Base-by-base conservation (phyloP, 2,113 vertebrate species). In the Bettongia penicillata region DNA sequence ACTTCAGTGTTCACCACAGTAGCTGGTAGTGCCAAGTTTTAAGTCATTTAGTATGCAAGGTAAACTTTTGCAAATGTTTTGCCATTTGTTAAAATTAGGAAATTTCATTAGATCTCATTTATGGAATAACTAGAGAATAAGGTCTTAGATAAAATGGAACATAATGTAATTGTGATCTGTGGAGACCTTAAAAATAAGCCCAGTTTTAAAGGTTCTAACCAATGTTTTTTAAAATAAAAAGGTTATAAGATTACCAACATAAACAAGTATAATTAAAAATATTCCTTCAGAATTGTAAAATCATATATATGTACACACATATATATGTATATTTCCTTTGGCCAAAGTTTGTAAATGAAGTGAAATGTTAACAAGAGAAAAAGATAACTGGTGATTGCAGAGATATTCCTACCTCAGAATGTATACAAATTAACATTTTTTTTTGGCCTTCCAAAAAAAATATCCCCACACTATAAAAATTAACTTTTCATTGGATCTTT, bases 41-140 rank as follows among this genome's bases (percentile, higher is more conserved):
- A 90, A 53, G 94, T 48, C 92, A 93, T 77, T 68, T 49, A 57
- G 47, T 37, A 48, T 91, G 91, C 95, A 25, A 57, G 51, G 91
- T 91, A 91, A 93, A 94, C 49, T 0, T 93, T 57, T n/a, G 53
- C 11, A 31, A 96, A 77, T 92, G 61, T 77, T 95, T 91, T 49
- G 91, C 91, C 92, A 22, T 97, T 96, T 94, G 95, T 95, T 97
- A 94, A 94, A 94, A 92, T 89, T 28, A 92, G 89, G 61, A 49
- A 90, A 89, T 92, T 96, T 92, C 89, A 55, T 97, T 93, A 91
- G 55, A 9, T 92, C 91, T 94, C 47, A 31, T 47, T 84, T 93
- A 89, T 90, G 93, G 51, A 93, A 90, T 52, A 96, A 51, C 91
- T 94, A 97, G 12, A 94, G 96, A 94, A 68, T 91, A 95, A 93